Conservation (phyloP, 1,140 invertebrate genomes). For the Trichogramma pretiosum region DNA sequence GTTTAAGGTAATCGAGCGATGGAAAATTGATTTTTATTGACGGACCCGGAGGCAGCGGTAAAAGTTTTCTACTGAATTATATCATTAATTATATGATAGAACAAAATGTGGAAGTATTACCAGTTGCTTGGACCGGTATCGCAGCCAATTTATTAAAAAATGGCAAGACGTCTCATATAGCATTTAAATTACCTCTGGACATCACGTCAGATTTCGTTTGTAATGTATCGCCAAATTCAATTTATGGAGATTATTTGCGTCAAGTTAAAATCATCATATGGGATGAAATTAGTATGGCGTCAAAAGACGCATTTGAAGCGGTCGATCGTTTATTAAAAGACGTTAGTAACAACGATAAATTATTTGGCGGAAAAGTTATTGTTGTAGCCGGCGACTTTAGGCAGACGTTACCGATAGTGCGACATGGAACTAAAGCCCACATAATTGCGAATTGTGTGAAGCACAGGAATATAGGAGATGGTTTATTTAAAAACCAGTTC, state of each 20-base stretch:
- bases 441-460: conserved; percentile 12
- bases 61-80: conserved; percentile 24
- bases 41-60: too few species aligned
- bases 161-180: conserved; percentile 26
- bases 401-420: conserved; percentile 12
- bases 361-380: conserved; percentile 14
- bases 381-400: conserved; percentile 12
- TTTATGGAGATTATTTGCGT: conserved; percentile 7
- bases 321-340: conserved; percentile 10
- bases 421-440: conserved; percentile 2
- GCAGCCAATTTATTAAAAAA: conserved; percentile 25
- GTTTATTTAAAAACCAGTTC: not conserved
- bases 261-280: too few species aligned
- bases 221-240: conserved; percentile 10
- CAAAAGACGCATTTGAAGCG: conserved; percentile 11
- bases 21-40: conserved; percentile 19
- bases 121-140: conserved; percentile 29
- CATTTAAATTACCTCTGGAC: conserved; percentile 24
- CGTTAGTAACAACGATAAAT: conserved; percentile 6
- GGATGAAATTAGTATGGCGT: conserved; percentile 17
- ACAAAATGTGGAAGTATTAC: conserved; percentile 3
- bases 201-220: conserved; percentile 12
- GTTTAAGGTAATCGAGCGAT: not conserved
- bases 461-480: conserved; percentile 6
- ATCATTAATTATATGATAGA: conserved; percentile 14